Evolutionary conservation across 2,888 invertebrate genomes (phyloP).

Genomic region (Aleiodes testaceus): DNA sequence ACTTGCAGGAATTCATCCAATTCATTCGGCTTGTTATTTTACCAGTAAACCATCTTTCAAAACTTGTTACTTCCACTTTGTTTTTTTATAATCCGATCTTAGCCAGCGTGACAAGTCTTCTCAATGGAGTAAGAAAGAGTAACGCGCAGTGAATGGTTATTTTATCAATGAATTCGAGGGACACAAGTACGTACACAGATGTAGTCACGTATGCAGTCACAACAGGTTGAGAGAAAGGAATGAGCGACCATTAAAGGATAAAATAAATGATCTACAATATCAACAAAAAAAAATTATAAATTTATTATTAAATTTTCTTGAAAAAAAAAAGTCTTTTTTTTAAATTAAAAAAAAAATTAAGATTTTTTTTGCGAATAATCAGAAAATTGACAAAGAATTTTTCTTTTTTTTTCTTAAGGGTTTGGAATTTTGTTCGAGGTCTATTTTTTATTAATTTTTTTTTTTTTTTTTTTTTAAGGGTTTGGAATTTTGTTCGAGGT

Average conservation of each 20-base stretch:
- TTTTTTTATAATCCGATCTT: slow-evolving; percentile 53
- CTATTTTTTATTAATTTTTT: no score
- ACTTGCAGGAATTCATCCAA: slow-evolving; percentile 11
- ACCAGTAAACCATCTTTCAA: slow-evolving; percentile 28
- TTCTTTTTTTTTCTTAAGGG: not conserved
- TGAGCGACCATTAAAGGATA: not conserved
- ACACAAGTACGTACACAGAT: not conserved
- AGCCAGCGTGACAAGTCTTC: slow-evolving; percentile 38
- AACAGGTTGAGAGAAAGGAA: slow-evolving; percentile 27
- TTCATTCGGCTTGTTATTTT: slow-evolving; percentile 20
- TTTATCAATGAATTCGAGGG: slow-evolving; percentile 52
- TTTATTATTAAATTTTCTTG: not conserved
- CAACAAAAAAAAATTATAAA: not conserved
- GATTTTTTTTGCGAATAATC: no score
- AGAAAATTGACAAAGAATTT: no score
- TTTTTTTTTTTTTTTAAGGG: not conserved
- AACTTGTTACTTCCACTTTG: slow-evolving; percentile 44
- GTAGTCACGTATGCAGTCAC: not conserved
- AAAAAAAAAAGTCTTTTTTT: not conserved
- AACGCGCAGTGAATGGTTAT: slow-evolving; percentile 51
- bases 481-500: slow-evolving; percentile 14
- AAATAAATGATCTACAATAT: slow-evolving; percentile 30
- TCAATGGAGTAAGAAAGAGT: slow-evolving; percentile 24
- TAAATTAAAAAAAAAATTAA: no score
- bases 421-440: not conserved